A percentile compares a stretch with the other conserved stretches of the same genome.
Conservation (phyloP, 2,888 invertebrate species). For the Embidobia sp. region DNA sequence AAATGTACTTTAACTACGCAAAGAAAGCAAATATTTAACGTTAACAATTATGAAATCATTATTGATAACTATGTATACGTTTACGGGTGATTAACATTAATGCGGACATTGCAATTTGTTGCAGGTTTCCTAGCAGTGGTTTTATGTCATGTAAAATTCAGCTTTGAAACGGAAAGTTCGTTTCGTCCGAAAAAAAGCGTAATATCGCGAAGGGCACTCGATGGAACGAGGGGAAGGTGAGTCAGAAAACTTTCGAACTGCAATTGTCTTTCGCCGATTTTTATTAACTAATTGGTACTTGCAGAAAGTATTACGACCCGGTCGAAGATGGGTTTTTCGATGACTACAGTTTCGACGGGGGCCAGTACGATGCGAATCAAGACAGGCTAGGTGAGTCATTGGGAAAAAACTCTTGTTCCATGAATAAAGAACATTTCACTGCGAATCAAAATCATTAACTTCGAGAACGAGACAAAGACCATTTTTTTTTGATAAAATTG, state of each 20-base stretch:
- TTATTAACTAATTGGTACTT: constrained; percentile 39
- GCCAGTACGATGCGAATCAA: constrained; percentile 77
- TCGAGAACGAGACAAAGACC: too few species aligned
- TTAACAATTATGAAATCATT: too few species aligned
- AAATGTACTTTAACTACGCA: too few species aligned
- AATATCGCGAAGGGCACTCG: constrained; percentile 77
- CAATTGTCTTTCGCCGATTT: neutral
- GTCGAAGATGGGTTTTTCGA: constrained; percentile 76
- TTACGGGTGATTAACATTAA: too few species aligned
- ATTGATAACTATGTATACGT: too few species aligned
- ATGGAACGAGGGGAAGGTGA: constrained; percentile 79
- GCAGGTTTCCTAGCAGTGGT: constrained; percentile 74
- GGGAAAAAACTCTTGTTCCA: too few species aligned
- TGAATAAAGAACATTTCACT: too few species aligned
- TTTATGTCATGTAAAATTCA: constrained; percentile 70
- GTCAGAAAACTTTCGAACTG: constrained; percentile 1
- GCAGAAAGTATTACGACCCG: constrained; percentile 77
- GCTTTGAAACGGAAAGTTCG: constrained; percentile 66
- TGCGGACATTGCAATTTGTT: constrained; percentile 11
- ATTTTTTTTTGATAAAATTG: too few species aligned
- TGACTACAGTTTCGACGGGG: constrained; percentile 75
- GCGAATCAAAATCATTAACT: too few species aligned
- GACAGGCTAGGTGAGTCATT: constrained; percentile 69
- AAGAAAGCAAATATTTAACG: too few species aligned
- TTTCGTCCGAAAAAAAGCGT: constrained; percentile 71